phyloP scores from a whole-genome alignment of 2,113 vertebrate species.

The Columba janthina region DNA sequence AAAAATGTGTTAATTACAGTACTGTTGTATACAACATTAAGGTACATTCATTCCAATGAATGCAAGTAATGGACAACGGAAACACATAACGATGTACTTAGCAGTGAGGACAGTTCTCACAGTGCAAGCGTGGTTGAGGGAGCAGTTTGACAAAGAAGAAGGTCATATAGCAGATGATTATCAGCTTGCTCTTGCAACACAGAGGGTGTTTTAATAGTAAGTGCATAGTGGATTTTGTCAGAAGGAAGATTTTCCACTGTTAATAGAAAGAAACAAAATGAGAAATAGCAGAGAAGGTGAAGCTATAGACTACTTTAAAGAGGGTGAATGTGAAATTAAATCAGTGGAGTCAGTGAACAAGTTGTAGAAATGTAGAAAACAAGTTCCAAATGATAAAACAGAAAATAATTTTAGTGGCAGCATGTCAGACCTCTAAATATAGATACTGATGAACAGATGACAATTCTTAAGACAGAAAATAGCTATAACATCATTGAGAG shows the following conservation, averaged over 20 bases:
- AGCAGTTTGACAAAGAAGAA: neutral
- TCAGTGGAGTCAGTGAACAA: neutral
- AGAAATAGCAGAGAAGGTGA: neutral
- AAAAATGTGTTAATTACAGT: neutral
- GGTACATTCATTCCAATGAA: neutral
- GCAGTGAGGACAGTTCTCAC: neutral
- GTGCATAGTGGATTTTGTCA: neutral
- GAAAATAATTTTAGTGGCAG: neutral
- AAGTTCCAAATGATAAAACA: neutral
- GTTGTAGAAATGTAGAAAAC: neutral
- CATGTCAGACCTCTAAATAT: neutral
- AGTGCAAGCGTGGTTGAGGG: neutral
- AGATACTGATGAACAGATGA: neutral
- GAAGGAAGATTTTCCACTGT: neutral
- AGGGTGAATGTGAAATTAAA: neutral
- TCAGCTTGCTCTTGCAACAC: conserved; percentile 3
- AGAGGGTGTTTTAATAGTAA: neutral
- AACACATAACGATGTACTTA: neutral
- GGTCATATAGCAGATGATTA: conserved; percentile 2
- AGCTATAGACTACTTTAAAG: neutral
- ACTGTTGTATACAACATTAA: neutral
- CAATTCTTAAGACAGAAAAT: neutral
- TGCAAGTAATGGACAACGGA: neutral
- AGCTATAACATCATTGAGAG: neutral
- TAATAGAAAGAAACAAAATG: neutral